A percentile compares a stretch with the other conserved stretches of the same genome.
These are phyloP conservation scores for Probosciger aterrimus DNA, from an alignment of 2,113 vertebrate species.

Conservation along the genomic window DNA sequence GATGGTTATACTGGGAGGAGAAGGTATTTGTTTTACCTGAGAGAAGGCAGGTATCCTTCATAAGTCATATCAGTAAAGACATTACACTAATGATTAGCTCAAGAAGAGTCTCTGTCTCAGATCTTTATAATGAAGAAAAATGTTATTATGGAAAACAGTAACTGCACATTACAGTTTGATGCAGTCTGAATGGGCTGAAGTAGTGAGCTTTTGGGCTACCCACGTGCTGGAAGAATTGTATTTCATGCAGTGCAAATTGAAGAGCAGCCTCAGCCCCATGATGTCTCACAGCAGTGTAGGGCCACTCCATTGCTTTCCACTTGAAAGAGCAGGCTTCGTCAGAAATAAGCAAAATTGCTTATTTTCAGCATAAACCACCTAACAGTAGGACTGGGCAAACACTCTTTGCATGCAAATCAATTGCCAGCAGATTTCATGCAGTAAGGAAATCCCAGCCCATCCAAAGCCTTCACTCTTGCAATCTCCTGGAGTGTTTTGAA, in stretches of 20 bases:
- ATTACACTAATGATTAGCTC: not conserved
- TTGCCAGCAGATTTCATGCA: constrained; percentile 21
- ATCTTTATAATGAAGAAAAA: not conserved
- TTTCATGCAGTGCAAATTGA: not conserved
- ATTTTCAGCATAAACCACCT: constrained; percentile 36
- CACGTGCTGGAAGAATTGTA: not conserved
- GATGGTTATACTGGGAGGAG: not conserved
- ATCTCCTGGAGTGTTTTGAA: constrained; percentile 23
- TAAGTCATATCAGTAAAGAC: not conserved
- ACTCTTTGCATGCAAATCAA: constrained; percentile 35
- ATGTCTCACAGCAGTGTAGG: not conserved
- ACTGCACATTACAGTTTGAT: not conserved
- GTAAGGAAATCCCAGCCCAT: not conserved
- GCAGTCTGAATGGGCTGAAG: not conserved
- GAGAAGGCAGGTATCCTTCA: not conserved
- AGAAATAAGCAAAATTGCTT: not conserved
- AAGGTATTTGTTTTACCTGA: not conserved
- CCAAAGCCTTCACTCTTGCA: not conserved
- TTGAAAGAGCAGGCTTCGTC: not conserved
- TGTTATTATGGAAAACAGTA: not conserved
- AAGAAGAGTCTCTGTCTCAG: not conserved
- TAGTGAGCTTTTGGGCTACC: not conserved
- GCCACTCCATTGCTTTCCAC: not conserved
- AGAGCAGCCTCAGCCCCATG: not conserved
- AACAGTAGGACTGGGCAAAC: constrained; percentile 39